These are phyloP conservation scores for Melitaea athalia DNA, from an alignment of 2,888 invertebrate genomes.

Conservation along the genomic window DNA sequence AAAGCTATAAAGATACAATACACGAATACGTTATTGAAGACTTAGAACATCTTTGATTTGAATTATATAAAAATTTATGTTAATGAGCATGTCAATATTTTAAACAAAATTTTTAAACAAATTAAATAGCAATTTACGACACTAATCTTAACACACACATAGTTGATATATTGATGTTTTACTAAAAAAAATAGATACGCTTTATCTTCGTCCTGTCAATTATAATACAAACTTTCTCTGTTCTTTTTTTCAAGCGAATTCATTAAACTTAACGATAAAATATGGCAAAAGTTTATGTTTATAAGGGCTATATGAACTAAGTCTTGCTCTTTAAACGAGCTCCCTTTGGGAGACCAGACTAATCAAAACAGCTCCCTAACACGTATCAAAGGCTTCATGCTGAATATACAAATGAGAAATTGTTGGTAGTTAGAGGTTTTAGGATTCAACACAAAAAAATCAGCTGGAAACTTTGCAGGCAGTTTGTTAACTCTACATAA, in stretches of 20 bases:
- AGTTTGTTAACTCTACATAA: too few relatives aligned
- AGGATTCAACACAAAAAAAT: not conserved
- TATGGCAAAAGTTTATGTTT: not conserved
- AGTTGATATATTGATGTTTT: too few relatives aligned
- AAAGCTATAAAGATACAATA: not conserved
- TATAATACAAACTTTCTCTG: not conserved
- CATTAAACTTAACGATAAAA: not conserved
- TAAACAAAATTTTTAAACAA: too few relatives aligned
- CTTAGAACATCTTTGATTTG: too few relatives aligned
- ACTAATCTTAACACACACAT: too few relatives aligned
- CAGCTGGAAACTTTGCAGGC: not conserved
- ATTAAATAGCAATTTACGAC: too few relatives aligned
- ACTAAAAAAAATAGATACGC: not conserved
- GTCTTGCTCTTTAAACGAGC: slow-evolving; percentile 21
- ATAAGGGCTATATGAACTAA: slow-evolving; percentile 18
- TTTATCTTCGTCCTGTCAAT: not conserved
- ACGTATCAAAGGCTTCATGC: slow-evolving; percentile 8
- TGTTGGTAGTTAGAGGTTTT: not conserved
- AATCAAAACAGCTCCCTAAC: slow-evolving; percentile 13
- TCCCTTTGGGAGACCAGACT: slow-evolving; percentile 10
- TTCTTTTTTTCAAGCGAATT: not conserved
- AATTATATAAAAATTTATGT: too few relatives aligned
- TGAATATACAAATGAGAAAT: slow-evolving; percentile 11
- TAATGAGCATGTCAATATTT: too few relatives aligned
- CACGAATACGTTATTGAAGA: too few relatives aligned